phyloP scores from a whole-genome alignment of 2,888 invertebrate species.

The Cephonodes hylas region DNA sequence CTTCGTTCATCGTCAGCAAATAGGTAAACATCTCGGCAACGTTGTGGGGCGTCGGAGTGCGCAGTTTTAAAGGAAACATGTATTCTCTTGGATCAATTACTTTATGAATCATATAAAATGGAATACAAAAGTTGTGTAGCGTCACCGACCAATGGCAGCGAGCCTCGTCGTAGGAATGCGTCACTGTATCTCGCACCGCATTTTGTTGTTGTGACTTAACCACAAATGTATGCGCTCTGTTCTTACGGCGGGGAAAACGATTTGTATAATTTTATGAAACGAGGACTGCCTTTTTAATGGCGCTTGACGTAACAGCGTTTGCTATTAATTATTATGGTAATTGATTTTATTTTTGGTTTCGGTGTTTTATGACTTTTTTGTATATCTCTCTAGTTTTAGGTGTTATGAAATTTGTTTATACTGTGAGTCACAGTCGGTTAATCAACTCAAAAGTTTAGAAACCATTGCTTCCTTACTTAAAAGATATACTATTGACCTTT shows the following conservation, averaged over 20 bases:
- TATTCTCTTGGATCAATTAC: not conserved
- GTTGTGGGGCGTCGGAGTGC: not conserved
- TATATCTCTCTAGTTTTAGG: not conserved
- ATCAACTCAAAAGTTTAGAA: too few relatives aligned
- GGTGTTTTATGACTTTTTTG: not conserved
- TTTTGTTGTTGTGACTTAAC: not conserved
- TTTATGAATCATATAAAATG: not conserved
- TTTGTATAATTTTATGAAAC: not conserved
- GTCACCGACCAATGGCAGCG: not conserved
- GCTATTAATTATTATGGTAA: not conserved
- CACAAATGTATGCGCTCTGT: not conserved
- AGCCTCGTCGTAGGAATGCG: not conserved
- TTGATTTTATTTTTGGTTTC: not conserved
- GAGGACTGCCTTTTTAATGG: not conserved
- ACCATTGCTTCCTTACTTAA: too few relatives aligned
- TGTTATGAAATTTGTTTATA: not conserved
- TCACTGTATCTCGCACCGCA: not conserved
- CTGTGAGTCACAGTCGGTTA: too few relatives aligned
- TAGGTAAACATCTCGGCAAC: not conserved
- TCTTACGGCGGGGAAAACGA: slow-evolving; percentile 1
- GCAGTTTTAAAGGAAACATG: slow-evolving; percentile 5
- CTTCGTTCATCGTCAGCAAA: too few relatives aligned
- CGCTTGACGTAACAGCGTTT: not conserved
- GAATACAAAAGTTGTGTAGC: not conserved
- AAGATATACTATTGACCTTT: too few relatives aligned